Conservation (phyloP, 2,797 vertebrate species). For the Erithacus rubecula region DNA sequence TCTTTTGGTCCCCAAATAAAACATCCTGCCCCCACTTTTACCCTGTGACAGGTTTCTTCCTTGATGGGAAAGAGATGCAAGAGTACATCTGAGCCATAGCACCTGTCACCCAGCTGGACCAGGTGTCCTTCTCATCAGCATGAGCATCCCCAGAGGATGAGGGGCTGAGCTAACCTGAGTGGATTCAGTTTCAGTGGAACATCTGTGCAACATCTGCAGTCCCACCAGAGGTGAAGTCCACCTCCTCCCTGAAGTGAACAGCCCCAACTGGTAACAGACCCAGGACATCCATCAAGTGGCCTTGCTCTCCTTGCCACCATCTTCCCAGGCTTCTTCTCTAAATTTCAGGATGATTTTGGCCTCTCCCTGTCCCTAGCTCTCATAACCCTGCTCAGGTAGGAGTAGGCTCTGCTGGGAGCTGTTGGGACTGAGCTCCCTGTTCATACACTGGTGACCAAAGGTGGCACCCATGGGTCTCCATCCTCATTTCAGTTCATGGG, state of each 20-base stretch:
- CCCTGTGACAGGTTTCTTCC: background rate
- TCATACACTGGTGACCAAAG: background rate
- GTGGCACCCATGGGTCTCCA: background rate
- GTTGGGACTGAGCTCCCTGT: background rate
- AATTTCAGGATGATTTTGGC: background rate
- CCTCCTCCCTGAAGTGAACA: background rate
- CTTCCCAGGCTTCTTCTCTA: background rate
- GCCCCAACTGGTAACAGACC: background rate
- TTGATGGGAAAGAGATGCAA: background rate
- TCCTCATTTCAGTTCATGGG: background rate
- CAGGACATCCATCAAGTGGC: background rate
- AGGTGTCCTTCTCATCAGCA: background rate
- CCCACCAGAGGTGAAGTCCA: background rate
- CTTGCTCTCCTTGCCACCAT: background rate
- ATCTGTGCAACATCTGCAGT: background rate
- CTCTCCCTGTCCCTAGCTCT: background rate
- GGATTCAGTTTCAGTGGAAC: background rate
- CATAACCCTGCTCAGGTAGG: background rate
- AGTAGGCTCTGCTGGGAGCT: background rate
- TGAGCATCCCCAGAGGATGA: background rate
- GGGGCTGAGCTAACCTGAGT: background rate
- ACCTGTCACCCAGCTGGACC: background rate
- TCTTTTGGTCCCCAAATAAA: background rate
- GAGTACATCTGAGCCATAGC: fast-evolving
- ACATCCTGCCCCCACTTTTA: background rate